These are phyloP conservation scores for Hirtodrosophila cameraria DNA, from an alignment of 2,888 invertebrate genomes.

Conservation along the genomic window DNA sequence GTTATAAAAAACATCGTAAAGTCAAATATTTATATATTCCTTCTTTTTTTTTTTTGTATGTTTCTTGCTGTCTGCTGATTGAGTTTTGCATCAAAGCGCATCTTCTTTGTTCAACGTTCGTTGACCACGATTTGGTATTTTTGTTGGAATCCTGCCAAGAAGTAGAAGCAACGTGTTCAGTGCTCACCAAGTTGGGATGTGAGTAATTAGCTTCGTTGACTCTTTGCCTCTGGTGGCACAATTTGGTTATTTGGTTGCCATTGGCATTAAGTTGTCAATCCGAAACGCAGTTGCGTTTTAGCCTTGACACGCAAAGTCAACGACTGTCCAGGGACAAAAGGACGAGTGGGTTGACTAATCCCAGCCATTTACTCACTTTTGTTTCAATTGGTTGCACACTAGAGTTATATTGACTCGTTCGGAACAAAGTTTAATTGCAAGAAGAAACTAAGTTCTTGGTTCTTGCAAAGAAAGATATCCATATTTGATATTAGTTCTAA, in stretches of 20 bases:
- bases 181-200: slow-evolving; percentile 14
- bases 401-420: background rate
- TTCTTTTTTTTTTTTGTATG: background rate
- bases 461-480: no score
- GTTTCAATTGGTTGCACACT: slow-evolving; percentile 12
- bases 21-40: background rate
- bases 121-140: slow-evolving; percentile 19
- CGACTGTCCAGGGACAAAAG: background rate
- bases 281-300: slow-evolving; percentile 25
- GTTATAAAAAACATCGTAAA: slow-evolving; percentile 10
- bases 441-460: no score
- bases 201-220: slow-evolving; percentile 64
- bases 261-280: slow-evolving; percentile 65
- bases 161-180: background rate
- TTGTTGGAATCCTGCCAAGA: slow-evolving; percentile 13
- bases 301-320: slow-evolving; percentile 61
- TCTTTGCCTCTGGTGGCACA: slow-evolving; percentile 13
- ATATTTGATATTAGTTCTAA: no score
- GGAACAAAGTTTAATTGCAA: no score
- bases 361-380: slow-evolving; percentile 29
- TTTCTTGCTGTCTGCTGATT: slow-evolving; percentile 38
- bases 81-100: slow-evolving; percentile 24
- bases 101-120: slow-evolving; percentile 43
- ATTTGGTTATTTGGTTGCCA: slow-evolving; percentile 37
- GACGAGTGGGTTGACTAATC: slow-evolving; percentile 32